Percentiles rank a stretch among this genome's conserved stretches.
phyloP scores from a whole-genome alignment of 2,113 vertebrate species.

The Cryptoleucopteryx plumbea region DNA sequence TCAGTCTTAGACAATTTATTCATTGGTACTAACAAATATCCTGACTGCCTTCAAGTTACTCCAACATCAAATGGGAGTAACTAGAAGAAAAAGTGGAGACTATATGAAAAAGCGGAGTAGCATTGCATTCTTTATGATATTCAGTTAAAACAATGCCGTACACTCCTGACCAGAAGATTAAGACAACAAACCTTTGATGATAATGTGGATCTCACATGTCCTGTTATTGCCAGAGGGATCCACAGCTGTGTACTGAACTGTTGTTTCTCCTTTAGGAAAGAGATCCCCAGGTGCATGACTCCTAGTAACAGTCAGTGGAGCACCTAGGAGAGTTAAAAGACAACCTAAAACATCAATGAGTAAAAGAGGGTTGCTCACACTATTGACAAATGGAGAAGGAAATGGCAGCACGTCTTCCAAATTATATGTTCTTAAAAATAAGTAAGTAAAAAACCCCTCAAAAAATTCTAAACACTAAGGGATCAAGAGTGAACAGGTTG shows the following conservation, averaged over 20 bases:
- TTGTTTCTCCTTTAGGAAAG: conserved; percentile 87
- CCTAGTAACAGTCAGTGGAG: conserved; percentile 76
- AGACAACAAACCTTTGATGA: conserved; percentile 83
- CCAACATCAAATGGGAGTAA: not conserved
- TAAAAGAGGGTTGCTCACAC: not conserved
- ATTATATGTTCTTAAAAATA: not conserved
- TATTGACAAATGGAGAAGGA: not conserved
- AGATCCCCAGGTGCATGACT: conserved; percentile 82
- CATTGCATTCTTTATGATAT: not conserved
- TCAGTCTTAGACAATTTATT: not conserved
- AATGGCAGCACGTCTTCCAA: not conserved
- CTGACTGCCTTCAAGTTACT: not conserved
- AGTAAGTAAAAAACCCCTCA: not conserved
- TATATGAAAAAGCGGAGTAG: not conserved
- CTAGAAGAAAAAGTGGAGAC: not conserved
- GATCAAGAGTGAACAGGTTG: not conserved
- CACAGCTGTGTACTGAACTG: conserved; percentile 83
- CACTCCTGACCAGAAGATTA: not conserved
- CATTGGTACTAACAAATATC: not conserved
- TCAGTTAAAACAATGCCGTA: not conserved
- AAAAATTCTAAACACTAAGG: not conserved
- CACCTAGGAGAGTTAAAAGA: conserved; percentile 68
- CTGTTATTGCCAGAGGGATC: conserved; percentile 91
- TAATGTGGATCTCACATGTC: conserved; percentile 87
- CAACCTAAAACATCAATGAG: not conserved